Evolutionary conservation across 2,888 invertebrate species (phyloP), one percentile per base, ranked within the genome.

Genomic region (Tanytarsus gracilentus): DNA sequence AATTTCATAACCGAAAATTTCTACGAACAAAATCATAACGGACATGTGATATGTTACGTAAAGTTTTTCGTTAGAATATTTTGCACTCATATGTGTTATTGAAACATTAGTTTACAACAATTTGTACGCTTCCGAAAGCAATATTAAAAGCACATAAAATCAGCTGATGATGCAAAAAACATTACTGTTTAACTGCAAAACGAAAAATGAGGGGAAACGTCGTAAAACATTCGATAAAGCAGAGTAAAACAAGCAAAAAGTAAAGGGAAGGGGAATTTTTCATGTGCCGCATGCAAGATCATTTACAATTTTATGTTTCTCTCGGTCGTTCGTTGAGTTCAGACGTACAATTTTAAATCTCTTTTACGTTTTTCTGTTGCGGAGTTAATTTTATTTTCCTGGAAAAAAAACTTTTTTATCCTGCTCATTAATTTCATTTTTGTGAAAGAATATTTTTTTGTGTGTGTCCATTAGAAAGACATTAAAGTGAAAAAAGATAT

Each of bases 321-420:
- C 55, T 36, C 40, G 48, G 58, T 48, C 58, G 58, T 25, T 58
- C 58, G 58, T 48, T 21, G 58, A 27, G 58, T 58, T 25, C 48
- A 44, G 58, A 58, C 58, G 58, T 58, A 21, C 18, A n/a, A n/a
- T n/a, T n/a, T n/a, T n/a, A n/a, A n/a, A n/a, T n/a, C n/a, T n/a
- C n/a, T 51, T 51, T 51, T 25, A 29, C 7, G 14, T 5, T 8
- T 39, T n/a, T 8, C n/a, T 51, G 33, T 58, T 16, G 53, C 39
- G n/a, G n/a, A 25, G 23, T 51, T 51, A n/a, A 36, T 36, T 18
- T 30, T 52, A 18, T 33, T 52, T 52, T 27, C 33, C 33, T 40
- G 8, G 2, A 3, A 18, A 40, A 40, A 40, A 4, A 16, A 40
- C 3, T 44, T 48, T 25, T 56, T 26, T 44, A 26, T 56, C 39